Base-by-base conservation (phyloP, 1,140 invertebrate genomes). In the Paraescarpia echinospica region DNA sequence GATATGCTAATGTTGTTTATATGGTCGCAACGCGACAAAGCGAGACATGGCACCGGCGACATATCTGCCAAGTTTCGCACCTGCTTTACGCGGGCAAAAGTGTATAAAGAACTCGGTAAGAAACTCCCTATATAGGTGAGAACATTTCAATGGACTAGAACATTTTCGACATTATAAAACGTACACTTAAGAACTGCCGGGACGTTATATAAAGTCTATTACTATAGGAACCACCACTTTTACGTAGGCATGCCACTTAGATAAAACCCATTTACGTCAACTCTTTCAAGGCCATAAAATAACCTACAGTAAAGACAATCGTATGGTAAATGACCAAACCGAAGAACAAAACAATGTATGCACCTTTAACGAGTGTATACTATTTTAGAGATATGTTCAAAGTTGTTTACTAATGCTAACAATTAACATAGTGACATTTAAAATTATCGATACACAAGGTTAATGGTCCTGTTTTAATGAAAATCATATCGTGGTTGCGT, bases 111-210 rank as follows among this genome's bases (percentile, higher is more conserved):
- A 77, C 59, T 27, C 8, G 9, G 59, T 14, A 77, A 31, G 59
- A 77, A 77, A 77, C 59, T 18, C 22, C 12, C 59, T 2, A 41
- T 6, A 41, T 41, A 31, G 59, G 59, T 77, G 59, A 27, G 59
- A 77, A 77, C 59, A 77, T 77, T 77, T 31, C 59, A 77, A 77
- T 77, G 59, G 59, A 77, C 59, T 77, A 77, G 59, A 77, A 77
- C 59, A 18, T 31, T 77, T 77, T 77, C 59, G 59, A 77, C 59
- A 77, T 77, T 77, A 77, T 77, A 77, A 77, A 77, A 77, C 22
- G 59, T 31, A 77, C 22, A 77, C 27, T 31, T 27, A 77, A 77
- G 59, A 77, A 77, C 59, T 22, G 59, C 59, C 2, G 8, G 59
- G 59, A 31, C 41, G 59, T 77, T 77, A 77, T 31, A 31, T 77